These are phyloP conservation scores for Trachelus iudaicus DNA, from an alignment of 2,888 invertebrate species.

Conservation along the genomic window DNA sequence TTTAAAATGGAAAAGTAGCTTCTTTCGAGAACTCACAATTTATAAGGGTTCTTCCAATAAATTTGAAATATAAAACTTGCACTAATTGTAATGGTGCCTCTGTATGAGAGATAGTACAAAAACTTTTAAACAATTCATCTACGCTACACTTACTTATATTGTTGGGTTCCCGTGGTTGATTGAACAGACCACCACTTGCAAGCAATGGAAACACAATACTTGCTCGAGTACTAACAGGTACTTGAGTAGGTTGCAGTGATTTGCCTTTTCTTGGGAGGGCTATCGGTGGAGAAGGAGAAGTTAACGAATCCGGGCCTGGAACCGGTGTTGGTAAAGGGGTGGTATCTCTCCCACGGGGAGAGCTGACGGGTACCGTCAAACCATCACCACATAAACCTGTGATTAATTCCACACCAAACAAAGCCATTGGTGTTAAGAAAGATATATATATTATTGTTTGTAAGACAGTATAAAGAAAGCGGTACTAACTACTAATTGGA, in stretches of 20 bases:
- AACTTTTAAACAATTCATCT: not conserved
- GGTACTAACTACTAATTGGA: not conserved
- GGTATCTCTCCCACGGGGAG: conserved; percentile 57
- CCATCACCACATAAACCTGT: conserved; percentile 62
- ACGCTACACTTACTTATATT: conserved; percentile 58
- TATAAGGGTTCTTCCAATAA: not conserved
- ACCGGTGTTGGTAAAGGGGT: conserved; percentile 49
- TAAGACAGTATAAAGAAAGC: not conserved
- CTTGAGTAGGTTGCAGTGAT: conserved; percentile 63
- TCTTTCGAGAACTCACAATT: not conserved
- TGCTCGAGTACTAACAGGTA: conserved; percentile 78
- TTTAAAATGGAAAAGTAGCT: not conserved
- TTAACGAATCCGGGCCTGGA: conserved; percentile 58
- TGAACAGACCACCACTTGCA: conserved; percentile 70
- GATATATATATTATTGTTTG: conserved; percentile 11
- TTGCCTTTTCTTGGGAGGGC: conserved; percentile 52
- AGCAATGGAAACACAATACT: conserved; percentile 82
- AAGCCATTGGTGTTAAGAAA: conserved; percentile 16
- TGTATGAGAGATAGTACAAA: not conserved
- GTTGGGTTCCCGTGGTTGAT: conserved; percentile 58
- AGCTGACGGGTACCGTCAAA: conserved; percentile 61
- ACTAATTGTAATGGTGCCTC: not conserved
- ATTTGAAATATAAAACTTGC: not conserved
- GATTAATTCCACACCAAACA: conserved; percentile 48
- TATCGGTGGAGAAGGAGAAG: conserved; percentile 60